Evolutionary conservation across 1,140 invertebrate species (phyloP).

Genomic region (Melitaea cinxia): DNA sequence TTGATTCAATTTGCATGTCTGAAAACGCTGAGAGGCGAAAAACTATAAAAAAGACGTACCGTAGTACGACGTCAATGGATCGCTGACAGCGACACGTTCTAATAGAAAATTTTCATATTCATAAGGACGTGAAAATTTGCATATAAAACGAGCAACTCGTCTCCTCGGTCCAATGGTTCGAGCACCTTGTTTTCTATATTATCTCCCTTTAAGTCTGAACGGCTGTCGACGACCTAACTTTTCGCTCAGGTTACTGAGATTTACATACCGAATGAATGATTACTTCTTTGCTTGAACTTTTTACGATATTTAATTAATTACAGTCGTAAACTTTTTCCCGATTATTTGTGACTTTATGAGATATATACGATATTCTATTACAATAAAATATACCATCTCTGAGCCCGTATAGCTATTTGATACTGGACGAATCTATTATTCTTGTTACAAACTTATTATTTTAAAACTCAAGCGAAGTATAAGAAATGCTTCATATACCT

Average conservation of each 20-base stretch:
- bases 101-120: conserved; percentile 82
- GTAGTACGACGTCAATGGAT: conserved; percentile 64
- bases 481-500: background rate
- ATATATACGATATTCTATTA: too few species aligned
- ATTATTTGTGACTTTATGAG: too few species aligned
- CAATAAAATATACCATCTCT: too few species aligned
- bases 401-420: too few species aligned
- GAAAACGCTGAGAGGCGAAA: conserved; percentile 55
- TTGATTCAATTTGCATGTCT: conserved; percentile 41
- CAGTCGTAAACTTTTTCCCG: too few species aligned
- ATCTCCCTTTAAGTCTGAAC: too few species aligned
- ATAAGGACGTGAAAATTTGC: conserved; percentile 79
- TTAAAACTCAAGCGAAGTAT: background rate
- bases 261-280: background rate
- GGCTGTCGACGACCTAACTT: too few species aligned
- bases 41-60: conserved; percentile 54
- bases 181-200: too few species aligned
- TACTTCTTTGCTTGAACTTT: too few species aligned
- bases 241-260: background rate
- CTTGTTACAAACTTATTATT: background rate
- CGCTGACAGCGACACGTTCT: conserved; percentile 78
- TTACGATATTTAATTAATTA: too few species aligned
- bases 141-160: conserved; percentile 78
- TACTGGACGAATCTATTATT: too few species aligned
- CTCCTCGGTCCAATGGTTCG: conserved; percentile 21